A percentile compares a stretch with the other conserved stretches of the same genome.
Conservation (phyloP, 2,797 vertebrate species). For the Steatocranus sp. region DNA sequence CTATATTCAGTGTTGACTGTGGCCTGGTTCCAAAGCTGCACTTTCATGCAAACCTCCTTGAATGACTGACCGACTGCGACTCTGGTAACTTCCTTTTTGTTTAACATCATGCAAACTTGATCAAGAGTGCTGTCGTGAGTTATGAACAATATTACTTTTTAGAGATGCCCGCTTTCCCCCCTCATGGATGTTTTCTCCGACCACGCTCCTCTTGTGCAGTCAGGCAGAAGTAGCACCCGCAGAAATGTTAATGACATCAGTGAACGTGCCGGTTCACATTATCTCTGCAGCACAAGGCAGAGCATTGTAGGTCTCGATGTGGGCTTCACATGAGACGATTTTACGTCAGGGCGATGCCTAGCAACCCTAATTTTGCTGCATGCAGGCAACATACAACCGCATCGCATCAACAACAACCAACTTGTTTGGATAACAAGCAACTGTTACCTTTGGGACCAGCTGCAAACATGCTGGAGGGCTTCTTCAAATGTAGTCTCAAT, state of each 20-base stretch:
- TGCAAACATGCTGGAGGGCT: neutral
- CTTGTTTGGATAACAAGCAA: neutral
- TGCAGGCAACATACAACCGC: neutral
- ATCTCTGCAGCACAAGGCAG: constrained; percentile 58
- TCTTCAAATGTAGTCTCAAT: neutral
- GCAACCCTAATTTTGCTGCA: constrained; percentile 2
- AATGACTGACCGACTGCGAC: neutral
- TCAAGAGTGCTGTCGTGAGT: neutral
- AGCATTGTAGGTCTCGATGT: constrained; percentile 53
- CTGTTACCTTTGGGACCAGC: neutral
- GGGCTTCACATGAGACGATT: constrained; percentile 49
- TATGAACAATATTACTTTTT: neutral
- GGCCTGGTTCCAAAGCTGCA: neutral
- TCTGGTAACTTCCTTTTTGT: neutral
- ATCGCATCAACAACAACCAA: neutral
- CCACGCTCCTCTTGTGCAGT: neutral
- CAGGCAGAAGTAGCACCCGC: neutral
- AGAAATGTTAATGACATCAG: constrained; percentile 56
- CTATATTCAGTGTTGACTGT: neutral
- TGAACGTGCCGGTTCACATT: constrained; percentile 56
- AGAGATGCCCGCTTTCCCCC: neutral
- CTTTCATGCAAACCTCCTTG: neutral
- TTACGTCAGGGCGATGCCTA: constrained; percentile 9
- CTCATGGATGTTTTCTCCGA: neutral
- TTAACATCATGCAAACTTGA: neutral